Conservation (phyloP, 2,888 invertebrate genomes). For the Peribatodes rhomboidaria region DNA sequence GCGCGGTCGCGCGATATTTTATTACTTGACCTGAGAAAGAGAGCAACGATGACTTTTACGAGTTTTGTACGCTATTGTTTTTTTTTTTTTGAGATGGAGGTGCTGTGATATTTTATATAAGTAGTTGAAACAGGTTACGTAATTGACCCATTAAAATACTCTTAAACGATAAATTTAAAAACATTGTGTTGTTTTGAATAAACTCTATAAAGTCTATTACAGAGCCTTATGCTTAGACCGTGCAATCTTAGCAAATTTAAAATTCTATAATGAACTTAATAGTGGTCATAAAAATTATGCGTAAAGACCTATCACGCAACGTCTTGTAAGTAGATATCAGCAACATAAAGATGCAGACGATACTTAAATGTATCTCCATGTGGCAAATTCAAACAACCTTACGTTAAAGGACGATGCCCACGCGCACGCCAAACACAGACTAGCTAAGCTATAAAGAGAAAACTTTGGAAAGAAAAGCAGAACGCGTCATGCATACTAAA, state of each 20-base stretch:
- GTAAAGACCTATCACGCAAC: conserved; percentile 28
- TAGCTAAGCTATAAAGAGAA: neutral
- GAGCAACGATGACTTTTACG: too few species aligned
- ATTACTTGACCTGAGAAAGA: too few species aligned
- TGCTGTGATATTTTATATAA: conserved; percentile 1
- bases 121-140: conserved; percentile 9
- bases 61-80: too few species aligned
- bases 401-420: conserved; percentile 35
- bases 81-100: neutral
- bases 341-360: conserved; percentile 11
- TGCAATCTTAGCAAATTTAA: neutral
- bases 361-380: conserved; percentile 4
- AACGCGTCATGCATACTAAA: neutral
- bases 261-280: neutral
- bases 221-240: neutral
- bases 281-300: conserved; percentile 4
- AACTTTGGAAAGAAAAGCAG: neutral
- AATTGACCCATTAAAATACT: conserved; percentile 22
- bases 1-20: too few species aligned
- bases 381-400: conserved; percentile 24
- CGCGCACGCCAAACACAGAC: conserved; percentile 14
- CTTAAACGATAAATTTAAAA: conserved; percentile 6
- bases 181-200: neutral
- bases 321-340: neutral
- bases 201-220: neutral